A percentile compares a stretch with the other conserved stretches of the same genome.
phyloP scores from a whole-genome alignment of 1,140 invertebrate genomes.

The Colletes gigas region DNA sequence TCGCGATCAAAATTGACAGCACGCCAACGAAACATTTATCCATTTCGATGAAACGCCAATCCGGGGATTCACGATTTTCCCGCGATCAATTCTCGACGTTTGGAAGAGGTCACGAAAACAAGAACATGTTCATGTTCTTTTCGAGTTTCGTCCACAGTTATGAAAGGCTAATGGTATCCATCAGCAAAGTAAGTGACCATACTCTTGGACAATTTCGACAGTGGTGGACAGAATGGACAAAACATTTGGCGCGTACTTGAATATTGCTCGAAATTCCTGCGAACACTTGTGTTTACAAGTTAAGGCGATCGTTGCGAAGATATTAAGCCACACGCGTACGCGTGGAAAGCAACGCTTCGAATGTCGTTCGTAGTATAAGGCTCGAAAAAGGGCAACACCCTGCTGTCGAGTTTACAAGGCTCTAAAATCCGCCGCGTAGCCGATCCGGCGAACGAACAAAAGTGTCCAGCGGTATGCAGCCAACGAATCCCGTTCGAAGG shows the following conservation, averaged over 20 bases:
- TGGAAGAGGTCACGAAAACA: not conserved
- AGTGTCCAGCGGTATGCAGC: not conserved
- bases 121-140: not conserved
- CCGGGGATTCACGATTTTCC: not conserved
- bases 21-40: not conserved
- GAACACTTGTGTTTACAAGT: too few relatives aligned
- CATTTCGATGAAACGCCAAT: not conserved
- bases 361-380: too few relatives aligned
- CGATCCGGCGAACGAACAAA: not conserved
- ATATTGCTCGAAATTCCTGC: too few relatives aligned
- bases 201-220: too few relatives aligned
- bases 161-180: conserved; percentile 16
- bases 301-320: too few relatives aligned
- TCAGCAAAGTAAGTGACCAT: too few relatives aligned
- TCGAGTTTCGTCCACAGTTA: not conserved
- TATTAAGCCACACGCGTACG: too few relatives aligned
- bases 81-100: not conserved
- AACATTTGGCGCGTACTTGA: too few relatives aligned
- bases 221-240: too few relatives aligned
- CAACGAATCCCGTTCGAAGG: not conserved
- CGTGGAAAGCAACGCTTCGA: too few relatives aligned
- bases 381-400: too few relatives aligned
- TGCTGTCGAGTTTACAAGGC: not conserved
- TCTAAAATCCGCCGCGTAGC: not conserved
- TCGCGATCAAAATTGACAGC: too few relatives aligned